A percentile compares a stretch with the other conserved stretches of the same genome.
Conservation (phyloP, 2,888 invertebrate species). For the Chydorus sphaericus region DNA sequence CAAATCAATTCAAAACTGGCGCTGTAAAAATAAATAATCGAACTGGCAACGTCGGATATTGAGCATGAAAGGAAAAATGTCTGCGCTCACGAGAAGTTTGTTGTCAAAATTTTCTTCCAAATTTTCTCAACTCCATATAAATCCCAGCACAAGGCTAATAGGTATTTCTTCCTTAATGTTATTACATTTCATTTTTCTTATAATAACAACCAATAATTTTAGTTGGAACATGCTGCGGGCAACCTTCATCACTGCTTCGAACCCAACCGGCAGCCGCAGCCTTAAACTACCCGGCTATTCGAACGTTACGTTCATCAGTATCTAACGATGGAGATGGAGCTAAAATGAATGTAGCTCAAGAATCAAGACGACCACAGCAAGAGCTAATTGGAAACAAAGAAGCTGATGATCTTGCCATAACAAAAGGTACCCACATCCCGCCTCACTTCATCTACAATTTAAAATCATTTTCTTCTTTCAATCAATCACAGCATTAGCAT, state of each 20-base stretch:
- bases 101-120: not conserved
- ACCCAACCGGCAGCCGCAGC: no score
- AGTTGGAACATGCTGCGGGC: no score
- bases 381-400: constrained; percentile 7
- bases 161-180: not conserved
- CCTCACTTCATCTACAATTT: no score
- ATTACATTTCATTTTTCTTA: not conserved
- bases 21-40: no score
- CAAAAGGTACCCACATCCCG: no score
- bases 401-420: not conserved
- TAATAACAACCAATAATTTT: no score
- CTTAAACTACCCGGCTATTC: no score
- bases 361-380: constrained; percentile 1
- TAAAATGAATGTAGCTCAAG: not conserved
- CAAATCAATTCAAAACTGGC: no score
- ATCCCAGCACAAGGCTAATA: not conserved
- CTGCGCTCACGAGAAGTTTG: not conserved
- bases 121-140: not conserved
- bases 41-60: no score
- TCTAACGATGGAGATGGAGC: not conserved
- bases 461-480: not conserved
- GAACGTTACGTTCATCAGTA: not conserved
- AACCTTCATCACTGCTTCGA: no score
- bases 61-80: no score
- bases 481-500: not conserved